phyloP scores from a whole-genome alignment of 2,113 vertebrate genomes.

The Platysternon megacephalum region DNA sequence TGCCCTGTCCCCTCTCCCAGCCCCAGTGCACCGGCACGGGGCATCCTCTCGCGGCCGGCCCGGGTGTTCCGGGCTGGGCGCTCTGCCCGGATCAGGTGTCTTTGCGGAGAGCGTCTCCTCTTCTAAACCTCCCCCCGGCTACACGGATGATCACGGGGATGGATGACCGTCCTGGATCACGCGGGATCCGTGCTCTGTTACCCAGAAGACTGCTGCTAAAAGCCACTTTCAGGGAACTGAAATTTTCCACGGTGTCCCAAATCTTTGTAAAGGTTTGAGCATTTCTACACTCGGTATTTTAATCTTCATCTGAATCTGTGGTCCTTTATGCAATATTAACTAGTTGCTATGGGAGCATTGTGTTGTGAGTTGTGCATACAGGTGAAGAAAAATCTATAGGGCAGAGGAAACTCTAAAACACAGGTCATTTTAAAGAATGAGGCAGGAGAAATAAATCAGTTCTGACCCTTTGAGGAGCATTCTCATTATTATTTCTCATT shows the following conservation, averaged over 20 bases:
- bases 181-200: not conserved
- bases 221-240: not conserved
- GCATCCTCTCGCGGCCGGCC: no score
- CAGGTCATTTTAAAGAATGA: not conserved
- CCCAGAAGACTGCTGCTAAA: not conserved
- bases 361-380: not conserved
- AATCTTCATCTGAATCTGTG: not conserved
- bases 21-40: no score
- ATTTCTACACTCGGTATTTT: not conserved
- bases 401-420: not conserved
- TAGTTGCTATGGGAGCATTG: not conserved
- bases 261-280: not conserved
- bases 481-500: not conserved
- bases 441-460: not conserved
- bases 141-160: not conserved
- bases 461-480: not conserved
- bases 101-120: no score
- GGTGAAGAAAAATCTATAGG: not conserved
- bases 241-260: not conserved
- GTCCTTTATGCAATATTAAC: not conserved
- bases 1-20: no score
- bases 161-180: not conserved
- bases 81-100: no score
- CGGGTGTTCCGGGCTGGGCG: no score
- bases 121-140: not conserved